Percentiles rank a stretch among this genome's conserved stretches.
Conservation (phyloP, 2,113 vertebrate genomes). For the Ellobius talpinus region DNA sequence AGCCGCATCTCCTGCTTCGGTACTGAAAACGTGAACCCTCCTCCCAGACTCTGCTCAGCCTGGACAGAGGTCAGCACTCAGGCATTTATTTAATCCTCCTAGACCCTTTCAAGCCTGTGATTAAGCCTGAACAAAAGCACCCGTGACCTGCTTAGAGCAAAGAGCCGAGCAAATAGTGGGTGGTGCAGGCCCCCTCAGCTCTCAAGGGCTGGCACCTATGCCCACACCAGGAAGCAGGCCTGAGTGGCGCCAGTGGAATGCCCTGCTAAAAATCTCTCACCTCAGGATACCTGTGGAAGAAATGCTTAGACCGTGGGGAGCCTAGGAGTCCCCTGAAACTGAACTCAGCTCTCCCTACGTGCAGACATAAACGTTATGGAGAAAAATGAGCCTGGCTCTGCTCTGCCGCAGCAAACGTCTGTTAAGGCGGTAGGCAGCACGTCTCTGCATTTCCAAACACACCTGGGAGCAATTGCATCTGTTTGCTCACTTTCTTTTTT, state of each 20-base stretch:
- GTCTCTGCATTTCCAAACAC: background rate
- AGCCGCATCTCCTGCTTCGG: too few species aligned
- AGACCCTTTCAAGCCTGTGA: background rate
- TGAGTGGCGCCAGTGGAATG: too few species aligned
- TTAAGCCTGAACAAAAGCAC: background rate
- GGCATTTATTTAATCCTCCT: background rate
- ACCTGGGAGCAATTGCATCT: too few species aligned
- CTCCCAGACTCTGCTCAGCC: background rate
- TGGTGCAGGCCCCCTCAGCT: rapidly evolving
- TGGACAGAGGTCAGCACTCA: background rate
- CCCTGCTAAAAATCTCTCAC: background rate
- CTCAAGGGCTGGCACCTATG: rapidly evolving
- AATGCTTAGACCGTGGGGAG: background rate
- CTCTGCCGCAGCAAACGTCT: background rate
- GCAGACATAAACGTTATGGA: background rate
- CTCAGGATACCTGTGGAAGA: background rate
- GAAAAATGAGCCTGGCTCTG: background rate
- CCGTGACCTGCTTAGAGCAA: background rate
- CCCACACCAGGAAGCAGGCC: background rate
- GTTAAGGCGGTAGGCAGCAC: background rate
- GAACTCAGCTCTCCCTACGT: background rate
- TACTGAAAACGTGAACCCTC: too few species aligned
- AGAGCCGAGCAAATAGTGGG: background rate
- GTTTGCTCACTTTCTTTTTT: background rate
- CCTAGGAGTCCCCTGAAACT: background rate